Percentiles rank a stretch among this genome's conserved stretches.
phyloP scores from a whole-genome alignment of 2,888 invertebrate species.

The Adelognathus sp. region DNA sequence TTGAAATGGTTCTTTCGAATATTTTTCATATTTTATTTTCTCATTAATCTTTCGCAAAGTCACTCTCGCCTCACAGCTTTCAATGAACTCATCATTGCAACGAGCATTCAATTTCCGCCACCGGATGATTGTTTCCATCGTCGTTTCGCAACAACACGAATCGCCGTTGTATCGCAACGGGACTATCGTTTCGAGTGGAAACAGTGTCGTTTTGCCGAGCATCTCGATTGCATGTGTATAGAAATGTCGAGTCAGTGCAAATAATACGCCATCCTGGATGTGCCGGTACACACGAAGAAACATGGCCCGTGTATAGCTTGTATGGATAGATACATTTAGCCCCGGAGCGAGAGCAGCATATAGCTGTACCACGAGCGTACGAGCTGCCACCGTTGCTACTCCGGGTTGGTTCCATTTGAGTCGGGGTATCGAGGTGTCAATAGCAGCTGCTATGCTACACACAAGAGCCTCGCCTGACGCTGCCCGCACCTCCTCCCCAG shows the following conservation, averaged over 20 bases:
- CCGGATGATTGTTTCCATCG: not conserved
- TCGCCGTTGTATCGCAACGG: not conserved
- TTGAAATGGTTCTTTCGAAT: not conserved
- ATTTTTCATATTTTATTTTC: not conserved
- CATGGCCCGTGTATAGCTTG: slow-evolving; percentile 21
- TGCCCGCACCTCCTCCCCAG: slow-evolving; percentile 41
- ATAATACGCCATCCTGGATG: slow-evolving; percentile 1
- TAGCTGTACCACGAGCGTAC: slow-evolving; percentile 38
- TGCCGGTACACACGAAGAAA: slow-evolving; percentile 28
- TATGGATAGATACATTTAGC: slow-evolving; percentile 38
- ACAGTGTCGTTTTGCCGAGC: not conserved
- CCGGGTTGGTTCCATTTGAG: slow-evolving; percentile 78
- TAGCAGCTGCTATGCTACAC: slow-evolving; percentile 80
- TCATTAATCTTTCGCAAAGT: not conserved
- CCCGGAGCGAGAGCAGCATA: slow-evolving; percentile 67
- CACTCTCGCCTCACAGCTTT: not conserved
- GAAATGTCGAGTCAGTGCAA: not conserved
- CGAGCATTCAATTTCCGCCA: not conserved
- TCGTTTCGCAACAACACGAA: not conserved
- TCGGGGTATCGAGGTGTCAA: slow-evolving; percentile 81
- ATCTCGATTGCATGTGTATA: not conserved
- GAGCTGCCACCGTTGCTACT: slow-evolving; percentile 53
- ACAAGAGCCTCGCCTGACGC: slow-evolving; percentile 76
- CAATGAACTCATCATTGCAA: not conserved
- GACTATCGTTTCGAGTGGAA: slow-evolving; percentile 17